Conservation (phyloP, 2,797 vertebrate genomes). For the Hyperoplus lanceolatus region DNA sequence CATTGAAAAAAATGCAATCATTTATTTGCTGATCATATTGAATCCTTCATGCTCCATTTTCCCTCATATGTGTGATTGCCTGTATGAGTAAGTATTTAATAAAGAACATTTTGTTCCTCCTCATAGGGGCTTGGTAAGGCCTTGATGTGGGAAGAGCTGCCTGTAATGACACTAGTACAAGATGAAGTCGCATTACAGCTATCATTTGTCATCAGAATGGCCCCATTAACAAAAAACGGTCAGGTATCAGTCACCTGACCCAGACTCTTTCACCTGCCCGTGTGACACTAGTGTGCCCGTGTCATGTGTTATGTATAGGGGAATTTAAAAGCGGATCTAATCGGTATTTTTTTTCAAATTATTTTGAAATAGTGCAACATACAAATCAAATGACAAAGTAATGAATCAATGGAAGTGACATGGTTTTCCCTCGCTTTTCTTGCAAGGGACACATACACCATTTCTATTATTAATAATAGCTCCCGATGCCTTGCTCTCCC, state of each 20-base stretch:
- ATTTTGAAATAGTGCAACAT: constrained; percentile 1
- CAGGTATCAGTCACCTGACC: constrained; percentile 80
- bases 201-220: constrained; percentile 73
- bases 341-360: not conserved
- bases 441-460: not conserved
- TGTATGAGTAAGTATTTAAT: constrained; percentile 76
- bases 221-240: constrained; percentile 79
- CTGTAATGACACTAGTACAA: constrained; percentile 72
- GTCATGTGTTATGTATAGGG: constrained; percentile 62
- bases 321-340: constrained; percentile 30
- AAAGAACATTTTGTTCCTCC: constrained; percentile 62
- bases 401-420: constrained; percentile 4
- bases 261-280: constrained; percentile 61
- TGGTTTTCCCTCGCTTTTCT: not conserved
- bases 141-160: constrained; percentile 77
- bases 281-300: constrained; percentile 57
- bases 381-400: constrained; percentile 17
- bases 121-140: constrained; percentile 65
- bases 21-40: constrained; percentile 20
- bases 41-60: constrained; percentile 52
- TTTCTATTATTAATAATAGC: constrained; percentile 57
- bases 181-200: constrained; percentile 77
- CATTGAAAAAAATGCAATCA: constrained; percentile 2
- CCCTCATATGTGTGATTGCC: constrained; percentile 70
- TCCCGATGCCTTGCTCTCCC: constrained; percentile 27